Percentiles rank a stretch among this genome's conserved stretches.
These are phyloP conservation scores for Apaloderma vittatum DNA, from an alignment of 2,113 vertebrate species.

Conservation along the genomic window DNA sequence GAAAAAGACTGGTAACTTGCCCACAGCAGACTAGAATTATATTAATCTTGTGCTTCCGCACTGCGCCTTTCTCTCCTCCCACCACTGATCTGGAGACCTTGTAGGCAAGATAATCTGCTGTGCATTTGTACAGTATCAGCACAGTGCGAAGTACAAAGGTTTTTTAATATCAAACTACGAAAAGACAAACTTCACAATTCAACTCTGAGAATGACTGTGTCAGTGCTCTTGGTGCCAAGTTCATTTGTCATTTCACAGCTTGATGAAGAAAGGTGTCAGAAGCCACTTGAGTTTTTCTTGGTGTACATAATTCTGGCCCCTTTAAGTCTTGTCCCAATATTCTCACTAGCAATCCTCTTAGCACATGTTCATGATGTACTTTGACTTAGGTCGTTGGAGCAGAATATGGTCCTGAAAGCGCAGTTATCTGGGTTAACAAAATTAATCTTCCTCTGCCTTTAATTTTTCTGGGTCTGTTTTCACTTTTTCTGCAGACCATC, in stretches of 20 bases:
- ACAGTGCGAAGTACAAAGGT: slow-evolving; percentile 9
- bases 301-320: background rate
- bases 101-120: background rate
- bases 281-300: background rate
- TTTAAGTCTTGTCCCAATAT: background rate
- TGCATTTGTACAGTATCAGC: background rate
- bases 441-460: background rate
- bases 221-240: background rate
- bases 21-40: background rate
- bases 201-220: background rate
- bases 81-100: background rate
- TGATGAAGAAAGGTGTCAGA: background rate
- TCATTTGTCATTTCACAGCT: background rate
- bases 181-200: background rate
- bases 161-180: slow-evolving; percentile 31
- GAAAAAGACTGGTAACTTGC: background rate
- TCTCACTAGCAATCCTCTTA: background rate
- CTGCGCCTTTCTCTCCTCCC: background rate
- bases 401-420: background rate
- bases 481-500: background rate
- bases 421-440: background rate
- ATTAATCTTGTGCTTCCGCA: background rate
- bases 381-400: background rate
- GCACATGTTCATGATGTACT: accelerated
- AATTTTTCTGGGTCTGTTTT: background rate